Conservation (phyloP, 2,113 vertebrate species). For the Ageneiosus marmoratus region DNA sequence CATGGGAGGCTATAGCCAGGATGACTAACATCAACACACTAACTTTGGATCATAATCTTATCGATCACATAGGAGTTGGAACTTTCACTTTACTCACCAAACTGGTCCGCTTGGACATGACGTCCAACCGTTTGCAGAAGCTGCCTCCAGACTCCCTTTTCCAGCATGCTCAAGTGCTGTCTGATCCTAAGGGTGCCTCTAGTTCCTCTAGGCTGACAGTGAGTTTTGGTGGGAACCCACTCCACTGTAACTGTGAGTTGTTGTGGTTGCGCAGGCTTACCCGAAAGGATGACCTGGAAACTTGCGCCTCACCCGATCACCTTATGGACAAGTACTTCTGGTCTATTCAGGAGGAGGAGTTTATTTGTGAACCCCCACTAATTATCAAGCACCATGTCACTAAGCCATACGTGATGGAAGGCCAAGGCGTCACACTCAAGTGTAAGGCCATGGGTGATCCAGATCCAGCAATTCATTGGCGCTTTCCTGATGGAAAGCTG, state of each 20-base stretch:
- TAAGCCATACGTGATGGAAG: conserved; percentile 84
- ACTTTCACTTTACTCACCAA: conserved; percentile 88
- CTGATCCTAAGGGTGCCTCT: conserved; percentile 71
- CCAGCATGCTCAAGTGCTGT: conserved; percentile 76
- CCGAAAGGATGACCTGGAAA: conserved; percentile 86
- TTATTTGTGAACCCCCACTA: conserved; percentile 84
- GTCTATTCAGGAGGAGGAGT: conserved; percentile 92
- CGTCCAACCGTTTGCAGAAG: conserved; percentile 89
- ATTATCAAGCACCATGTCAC: conserved; percentile 82
- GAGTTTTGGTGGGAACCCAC: conserved; percentile 88
- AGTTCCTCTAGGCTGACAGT: conserved; percentile 79
- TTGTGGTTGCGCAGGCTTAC: conserved; percentile 88
- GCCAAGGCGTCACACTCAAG: conserved; percentile 84
- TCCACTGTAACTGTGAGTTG: conserved; percentile 93
- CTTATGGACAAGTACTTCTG: conserved; percentile 91
- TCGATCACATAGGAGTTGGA: conserved; percentile 84
- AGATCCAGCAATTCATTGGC: conserved; percentile 87
- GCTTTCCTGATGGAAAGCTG: conserved; percentile 85
- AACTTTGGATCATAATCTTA: conserved; percentile 90
- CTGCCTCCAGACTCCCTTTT: conserved; percentile 86
- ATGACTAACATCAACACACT: conserved; percentile 92
- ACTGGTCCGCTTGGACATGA: conserved; percentile 88
- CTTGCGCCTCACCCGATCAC: conserved; percentile 87
- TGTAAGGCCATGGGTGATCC: conserved; percentile 89
- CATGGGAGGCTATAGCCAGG: conserved; percentile 87